A percentile compares a stretch with the other conserved stretches of the same genome.
Evolutionary conservation across 2,113 vertebrate genomes (phyloP).

Genomic region (Nothobranchius furzeri): DNA sequence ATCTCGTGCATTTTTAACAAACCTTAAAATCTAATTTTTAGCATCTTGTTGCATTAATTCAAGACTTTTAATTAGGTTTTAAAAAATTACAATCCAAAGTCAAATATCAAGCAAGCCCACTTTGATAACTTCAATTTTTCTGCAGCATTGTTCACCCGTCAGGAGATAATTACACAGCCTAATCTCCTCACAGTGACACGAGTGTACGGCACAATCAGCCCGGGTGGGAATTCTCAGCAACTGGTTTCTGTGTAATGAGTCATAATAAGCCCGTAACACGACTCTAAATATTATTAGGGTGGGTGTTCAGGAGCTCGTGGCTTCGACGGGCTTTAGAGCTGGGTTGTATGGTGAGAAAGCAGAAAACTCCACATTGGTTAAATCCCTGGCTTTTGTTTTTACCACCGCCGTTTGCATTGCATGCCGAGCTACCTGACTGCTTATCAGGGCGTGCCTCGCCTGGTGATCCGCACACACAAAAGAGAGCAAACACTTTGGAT

Average conservation of each 20-base stretch:
- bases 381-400: slow-evolving; percentile 79
- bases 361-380: slow-evolving; percentile 75
- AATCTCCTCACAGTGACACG: slow-evolving; percentile 71
- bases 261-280: slow-evolving; percentile 80
- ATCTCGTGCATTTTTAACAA: too few species aligned
- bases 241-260: slow-evolving; percentile 82
- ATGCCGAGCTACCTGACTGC: slow-evolving; percentile 78
- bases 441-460: slow-evolving; percentile 87
- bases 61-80: slow-evolving; percentile 33
- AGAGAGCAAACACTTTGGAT: slow-evolving; percentile 84
- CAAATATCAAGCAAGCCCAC: slow-evolving; percentile 67
- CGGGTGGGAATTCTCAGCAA: slow-evolving; percentile 73
- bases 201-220: slow-evolving; percentile 72
- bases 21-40: background rate
- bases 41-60: slow-evolving; percentile 32
- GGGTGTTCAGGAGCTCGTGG: slow-evolving; percentile 84
- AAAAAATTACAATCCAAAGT: slow-evolving; percentile 38
- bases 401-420: slow-evolving; percentile 63
- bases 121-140: slow-evolving; percentile 73
- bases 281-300: slow-evolving; percentile 88
- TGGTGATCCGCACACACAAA: slow-evolving; percentile 82
- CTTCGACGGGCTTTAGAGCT: slow-evolving; percentile 78
- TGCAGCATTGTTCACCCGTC: slow-evolving; percentile 71
- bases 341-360: slow-evolving; percentile 82
- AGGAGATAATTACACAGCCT: slow-evolving; percentile 74